phyloP scores from a whole-genome alignment of 2,888 invertebrate species.

The Cephus spinipes region DNA sequence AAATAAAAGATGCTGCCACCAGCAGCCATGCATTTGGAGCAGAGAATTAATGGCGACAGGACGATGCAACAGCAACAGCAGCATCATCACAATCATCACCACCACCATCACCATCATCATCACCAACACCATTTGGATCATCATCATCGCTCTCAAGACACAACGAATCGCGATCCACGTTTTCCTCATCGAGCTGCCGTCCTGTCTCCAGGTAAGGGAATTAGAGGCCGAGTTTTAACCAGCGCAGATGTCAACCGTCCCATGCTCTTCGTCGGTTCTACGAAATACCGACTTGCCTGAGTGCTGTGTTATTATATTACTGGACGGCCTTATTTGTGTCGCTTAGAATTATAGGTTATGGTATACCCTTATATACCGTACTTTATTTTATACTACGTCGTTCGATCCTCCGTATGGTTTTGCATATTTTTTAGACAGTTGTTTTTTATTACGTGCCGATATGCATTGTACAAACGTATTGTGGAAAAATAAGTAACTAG shows the following conservation, averaged over 20 bases:
- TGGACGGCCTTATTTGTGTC: background rate
- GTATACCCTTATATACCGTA: no score
- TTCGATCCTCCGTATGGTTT: no score
- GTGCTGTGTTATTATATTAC: background rate
- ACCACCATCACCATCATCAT: slow-evolving; percentile 42
- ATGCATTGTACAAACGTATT: background rate
- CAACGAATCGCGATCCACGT: slow-evolving; percentile 35
- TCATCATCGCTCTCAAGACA: slow-evolving; percentile 33
- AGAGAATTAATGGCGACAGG: slow-evolving; percentile 42
- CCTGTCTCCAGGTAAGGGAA: slow-evolving; percentile 44
- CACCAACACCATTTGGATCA: slow-evolving; percentile 41
- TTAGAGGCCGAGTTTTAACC: background rate
- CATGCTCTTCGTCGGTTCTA: background rate
- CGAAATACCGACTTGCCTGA: background rate
- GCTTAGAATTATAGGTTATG: background rate
- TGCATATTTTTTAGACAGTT: background rate
- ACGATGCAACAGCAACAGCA: slow-evolving; percentile 40
- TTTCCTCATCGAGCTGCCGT: slow-evolving; percentile 39
- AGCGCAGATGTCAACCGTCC: background rate
- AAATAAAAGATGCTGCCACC: slow-evolving; percentile 44
- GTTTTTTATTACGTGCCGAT: background rate
- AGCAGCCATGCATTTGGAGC: slow-evolving; percentile 48
- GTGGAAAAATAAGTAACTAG: background rate
- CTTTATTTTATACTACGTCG: no score
- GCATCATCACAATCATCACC: slow-evolving; percentile 37